Conservation (phyloP, 1,140 invertebrate species). For the Oryctes rhinoceros region DNA sequence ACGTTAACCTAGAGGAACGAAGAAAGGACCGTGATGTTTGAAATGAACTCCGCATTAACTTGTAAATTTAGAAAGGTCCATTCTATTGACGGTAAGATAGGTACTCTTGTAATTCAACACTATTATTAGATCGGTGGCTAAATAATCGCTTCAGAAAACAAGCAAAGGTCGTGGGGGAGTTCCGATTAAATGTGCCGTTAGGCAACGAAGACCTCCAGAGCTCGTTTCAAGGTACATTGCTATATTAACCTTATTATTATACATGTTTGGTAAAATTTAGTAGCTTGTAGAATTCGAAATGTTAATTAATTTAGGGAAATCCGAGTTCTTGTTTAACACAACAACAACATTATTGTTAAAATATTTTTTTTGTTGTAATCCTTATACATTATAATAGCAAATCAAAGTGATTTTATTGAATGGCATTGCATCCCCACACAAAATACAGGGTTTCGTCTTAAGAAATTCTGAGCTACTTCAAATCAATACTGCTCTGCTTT, state of each 20-base stretch:
- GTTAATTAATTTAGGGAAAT: too few species aligned
- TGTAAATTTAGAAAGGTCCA: conserved; percentile 2
- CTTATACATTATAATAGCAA: not conserved
- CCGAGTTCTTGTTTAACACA: not conserved
- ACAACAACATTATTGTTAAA: not conserved
- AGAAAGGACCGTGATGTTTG: not conserved
- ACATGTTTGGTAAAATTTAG: too few species aligned
- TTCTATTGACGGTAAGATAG: not conserved
- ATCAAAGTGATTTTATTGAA: too few species aligned
- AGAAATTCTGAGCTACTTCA: too few species aligned
- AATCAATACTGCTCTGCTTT: too few species aligned
- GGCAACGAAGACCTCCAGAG: not conserved
- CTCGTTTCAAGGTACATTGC: not conserved
- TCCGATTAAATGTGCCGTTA: not conserved
- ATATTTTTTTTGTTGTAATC: not conserved
- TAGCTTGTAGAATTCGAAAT: too few species aligned
- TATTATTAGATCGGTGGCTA: not conserved
- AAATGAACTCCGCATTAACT: not conserved
- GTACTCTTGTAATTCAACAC: conserved; percentile 5
- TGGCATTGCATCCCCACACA: too few species aligned
- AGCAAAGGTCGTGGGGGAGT: not conserved
- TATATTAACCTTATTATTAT: not conserved
- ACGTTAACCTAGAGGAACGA: not conserved
- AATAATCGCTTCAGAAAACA: not conserved
- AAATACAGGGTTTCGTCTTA: too few species aligned